Evolutionary conservation across 2,797 vertebrate species (phyloP).

Genomic region (Acipenser transmontanus): DNA sequence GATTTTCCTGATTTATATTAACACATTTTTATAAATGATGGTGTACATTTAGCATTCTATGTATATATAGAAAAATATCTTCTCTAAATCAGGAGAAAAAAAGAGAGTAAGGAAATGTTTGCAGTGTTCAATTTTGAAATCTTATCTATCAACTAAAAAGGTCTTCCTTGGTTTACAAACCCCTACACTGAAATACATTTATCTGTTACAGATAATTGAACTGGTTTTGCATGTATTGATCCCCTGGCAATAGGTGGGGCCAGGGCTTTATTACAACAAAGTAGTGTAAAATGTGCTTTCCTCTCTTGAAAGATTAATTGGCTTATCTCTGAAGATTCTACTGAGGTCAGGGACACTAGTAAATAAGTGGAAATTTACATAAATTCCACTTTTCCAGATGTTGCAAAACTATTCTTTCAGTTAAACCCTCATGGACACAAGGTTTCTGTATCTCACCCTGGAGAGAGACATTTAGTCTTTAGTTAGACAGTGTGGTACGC

Average conservation of each 20-base stretch:
- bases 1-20: no score
- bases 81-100: neutral
- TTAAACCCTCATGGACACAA: neutral
- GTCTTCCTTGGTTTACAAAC: constrained; percentile 28
- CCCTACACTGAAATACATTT: constrained; percentile 43
- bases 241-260: constrained; percentile 29
- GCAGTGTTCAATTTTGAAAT: neutral
- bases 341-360: constrained; percentile 17
- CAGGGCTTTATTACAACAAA: constrained; percentile 23
- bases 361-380: neutral
- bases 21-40: no score
- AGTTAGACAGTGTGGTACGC: no score
- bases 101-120: neutral
- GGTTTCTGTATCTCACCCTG: no score
- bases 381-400: neutral
- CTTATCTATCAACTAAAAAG: constrained; percentile 28
- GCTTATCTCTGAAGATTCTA: constrained; percentile 17
- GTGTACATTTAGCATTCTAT: no score
- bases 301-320: constrained; percentile 23
- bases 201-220: constrained; percentile 47
- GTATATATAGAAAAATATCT: neutral
- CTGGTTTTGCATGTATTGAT: constrained; percentile 51
- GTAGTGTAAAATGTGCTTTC: constrained; percentile 26
- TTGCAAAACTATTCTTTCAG: neutral
- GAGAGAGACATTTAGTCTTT: no score